Evolutionary conservation across 2,888 invertebrate species (phyloP).

Genomic region (Nomada ruficornis): DNA sequence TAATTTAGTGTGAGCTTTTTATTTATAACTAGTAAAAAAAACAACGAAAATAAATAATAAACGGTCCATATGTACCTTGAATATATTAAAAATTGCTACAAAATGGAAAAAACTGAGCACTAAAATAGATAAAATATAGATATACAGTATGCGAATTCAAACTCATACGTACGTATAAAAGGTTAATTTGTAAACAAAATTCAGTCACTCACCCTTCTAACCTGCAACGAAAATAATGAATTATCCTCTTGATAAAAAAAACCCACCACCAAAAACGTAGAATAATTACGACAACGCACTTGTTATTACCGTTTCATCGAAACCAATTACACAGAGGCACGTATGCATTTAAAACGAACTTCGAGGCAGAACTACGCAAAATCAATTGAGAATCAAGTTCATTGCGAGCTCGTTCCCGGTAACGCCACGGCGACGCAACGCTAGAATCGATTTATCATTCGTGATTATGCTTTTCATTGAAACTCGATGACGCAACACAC

Average conservation of each 20-base stretch:
- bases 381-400: constrained; percentile 23
- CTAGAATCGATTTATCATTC: constrained; percentile 11
- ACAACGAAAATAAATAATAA: too few species aligned
- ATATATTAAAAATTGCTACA: too few species aligned
- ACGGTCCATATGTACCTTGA: too few species aligned
- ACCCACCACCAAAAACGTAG: too few species aligned
- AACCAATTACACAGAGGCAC: background rate
- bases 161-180: too few species aligned
- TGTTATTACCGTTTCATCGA: background rate
- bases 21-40: too few species aligned
- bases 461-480: constrained; percentile 24
- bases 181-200: background rate
- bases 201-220: background rate
- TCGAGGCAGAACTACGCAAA: background rate
- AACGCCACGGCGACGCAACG: background rate
- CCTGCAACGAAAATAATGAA: background rate
- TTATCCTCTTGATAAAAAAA: background rate
- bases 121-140: too few species aligned
- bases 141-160: too few species aligned
- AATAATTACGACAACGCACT: background rate
- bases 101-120: too few species aligned
- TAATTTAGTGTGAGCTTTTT: too few species aligned
- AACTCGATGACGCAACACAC: background rate
- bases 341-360: background rate
- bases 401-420: constrained; percentile 8